Evolutionary conservation across 1,140 invertebrate genomes (phyloP).

Genomic region (Brachionus paranguensis): DNA sequence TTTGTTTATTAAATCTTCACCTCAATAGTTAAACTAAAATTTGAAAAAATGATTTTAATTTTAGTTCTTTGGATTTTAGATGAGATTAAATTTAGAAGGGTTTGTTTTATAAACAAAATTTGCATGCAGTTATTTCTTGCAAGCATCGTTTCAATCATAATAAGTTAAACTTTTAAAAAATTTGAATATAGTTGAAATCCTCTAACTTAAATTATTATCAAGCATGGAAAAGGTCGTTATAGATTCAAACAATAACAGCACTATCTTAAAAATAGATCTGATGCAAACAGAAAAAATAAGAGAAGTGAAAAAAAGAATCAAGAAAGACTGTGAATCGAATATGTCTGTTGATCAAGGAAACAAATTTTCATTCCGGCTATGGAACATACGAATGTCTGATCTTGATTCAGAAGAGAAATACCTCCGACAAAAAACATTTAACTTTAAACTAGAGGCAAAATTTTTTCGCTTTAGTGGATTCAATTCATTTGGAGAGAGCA

Average conservation of each 20-base stretch:
- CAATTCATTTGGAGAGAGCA: not conserved
- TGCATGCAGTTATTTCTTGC: not conserved
- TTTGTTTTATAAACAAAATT: not conserved
- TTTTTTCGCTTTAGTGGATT: constrained; percentile 31
- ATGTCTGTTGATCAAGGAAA: not conserved
- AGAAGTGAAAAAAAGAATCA: not conserved
- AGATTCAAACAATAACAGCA: not conserved
- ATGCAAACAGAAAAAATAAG: not conserved
- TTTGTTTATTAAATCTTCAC: too few species aligned
- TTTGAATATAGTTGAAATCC: not conserved
- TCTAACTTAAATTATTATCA: not conserved
- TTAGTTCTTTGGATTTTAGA: not conserved
- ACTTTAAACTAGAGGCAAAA: constrained; percentile 7
- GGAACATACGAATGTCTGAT: not conserved
- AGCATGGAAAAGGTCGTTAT: not conserved
- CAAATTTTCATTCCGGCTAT: not conserved
- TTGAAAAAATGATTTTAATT: too few species aligned
- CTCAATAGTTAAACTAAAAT: too few species aligned
- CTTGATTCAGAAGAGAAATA: constrained; percentile 25
- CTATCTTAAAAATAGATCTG: not conserved
- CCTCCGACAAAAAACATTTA: not conserved
- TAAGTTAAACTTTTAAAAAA: not conserved
- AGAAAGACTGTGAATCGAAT: not conserved
- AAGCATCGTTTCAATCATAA: not conserved
- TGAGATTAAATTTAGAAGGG: not conserved